Evolutionary conservation across 2,888 invertebrate genomes (phyloP), one percentile per base, ranked within the genome.

Genomic region (Eupithecia pulchellata): DNA sequence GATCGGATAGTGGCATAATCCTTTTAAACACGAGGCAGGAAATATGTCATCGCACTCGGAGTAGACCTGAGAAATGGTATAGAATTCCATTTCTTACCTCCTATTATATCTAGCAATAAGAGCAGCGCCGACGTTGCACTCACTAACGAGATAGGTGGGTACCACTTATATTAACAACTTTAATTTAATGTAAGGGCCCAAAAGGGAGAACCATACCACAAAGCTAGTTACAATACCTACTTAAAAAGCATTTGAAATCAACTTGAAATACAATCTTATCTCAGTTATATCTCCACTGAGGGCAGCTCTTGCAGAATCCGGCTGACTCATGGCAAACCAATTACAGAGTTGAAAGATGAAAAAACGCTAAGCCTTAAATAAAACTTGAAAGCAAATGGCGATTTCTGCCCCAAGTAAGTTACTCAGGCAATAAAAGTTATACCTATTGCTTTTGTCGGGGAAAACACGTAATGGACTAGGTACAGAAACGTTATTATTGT

Each of bases 361-460:
- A 82, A 81, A 82, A 79, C 76, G 77, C 77, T 77, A 52, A 58
- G 72, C 72, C 71, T 76, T 79, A 80, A 78, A 81, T 79, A 80
- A 78, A 81, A 77, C 81, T 79, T 82, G 76, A 74, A 79, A 82
- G 84, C 83, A 87, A 89, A 89, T 90, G 88, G 88, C 85, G 84
- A 85, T 89, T 90, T 89, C 88, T 87, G 87, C 87, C 84, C 72
- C 82, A 88, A 88, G 84, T 82, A 87, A 5, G 47, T 47, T 47
- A 11, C 47, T 47, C 11, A 20, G 20, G 47, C 20, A 47, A 47
- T 47, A 47, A 20, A 20, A 20, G 47, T 90, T 90, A 88, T 88
- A n/a, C n/a, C n/a, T n/a, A 91, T 90, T 89, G 82, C 86, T 88
- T 89, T 86, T 83, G 9, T 82, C 77, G 78, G 77, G 75, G 77